Evolutionary conservation across 2,113 vertebrate genomes (phyloP).

Genomic region (Rissa tridactyla): DNA sequence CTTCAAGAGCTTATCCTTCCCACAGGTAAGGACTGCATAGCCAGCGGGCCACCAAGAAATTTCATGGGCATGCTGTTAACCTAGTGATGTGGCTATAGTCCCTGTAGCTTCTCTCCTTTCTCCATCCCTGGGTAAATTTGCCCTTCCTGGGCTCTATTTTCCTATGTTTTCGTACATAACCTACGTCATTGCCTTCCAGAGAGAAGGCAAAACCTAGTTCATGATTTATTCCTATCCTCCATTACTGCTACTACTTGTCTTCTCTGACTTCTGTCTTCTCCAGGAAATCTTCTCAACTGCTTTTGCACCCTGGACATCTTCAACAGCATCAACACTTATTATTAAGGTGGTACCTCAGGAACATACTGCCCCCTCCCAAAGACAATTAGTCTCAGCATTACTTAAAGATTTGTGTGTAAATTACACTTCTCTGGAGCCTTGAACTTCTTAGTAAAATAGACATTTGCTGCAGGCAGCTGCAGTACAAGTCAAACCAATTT

Average conservation of each 20-base stretch:
- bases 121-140: not conserved
- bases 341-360: not conserved
- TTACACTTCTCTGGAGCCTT: not conserved
- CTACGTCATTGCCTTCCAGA: not conserved
- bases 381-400: not conserved
- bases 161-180: not conserved
- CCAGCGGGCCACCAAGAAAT: not conserved
- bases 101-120: not conserved
- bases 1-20: not conserved
- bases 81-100: not conserved
- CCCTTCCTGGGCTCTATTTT: not conserved
- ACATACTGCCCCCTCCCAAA: not conserved
- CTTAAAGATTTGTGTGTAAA: conserved; percentile 25
- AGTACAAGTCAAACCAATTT: conserved; percentile 40
- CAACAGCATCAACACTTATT: not conserved
- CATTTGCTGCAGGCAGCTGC: conserved; percentile 24
- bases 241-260: not conserved
- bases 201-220: not conserved
- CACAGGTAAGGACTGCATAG: not conserved
- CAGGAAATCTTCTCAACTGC: not conserved
- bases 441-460: conserved; percentile 1
- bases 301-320: not conserved
- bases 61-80: not conserved
- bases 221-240: not conserved
- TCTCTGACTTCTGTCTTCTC: not conserved